Base-by-base conservation (phyloP, 2,888 invertebrate genomes). In the Microctonus hyperodae region DNA sequence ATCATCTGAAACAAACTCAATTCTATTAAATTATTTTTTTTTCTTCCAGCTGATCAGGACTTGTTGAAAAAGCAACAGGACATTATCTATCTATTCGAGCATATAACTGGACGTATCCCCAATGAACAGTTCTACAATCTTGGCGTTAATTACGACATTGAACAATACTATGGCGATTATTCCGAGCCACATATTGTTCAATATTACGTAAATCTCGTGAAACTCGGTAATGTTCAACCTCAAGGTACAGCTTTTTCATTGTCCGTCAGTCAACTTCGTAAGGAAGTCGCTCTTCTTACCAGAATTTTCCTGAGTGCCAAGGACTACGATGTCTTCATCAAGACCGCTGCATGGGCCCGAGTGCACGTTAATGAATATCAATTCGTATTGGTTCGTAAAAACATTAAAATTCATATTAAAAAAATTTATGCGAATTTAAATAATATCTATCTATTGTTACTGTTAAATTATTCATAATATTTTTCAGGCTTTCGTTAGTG, bases 261-360 rank as follows among this genome's bases (percentile, higher is more conserved):
- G 78, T 88, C 87, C 78, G 86, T 90, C 78, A 85, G 87, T 62
- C 83, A 86, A 44, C 90, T 92, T 67, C 85, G 87, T 60, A 86
- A 88, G 74, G 90, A 93, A 78, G 90, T 88, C 10, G 79, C 87
- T 4, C 88, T 88, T 6, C 82, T 93, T 23, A 90, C 90, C 84
- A 88, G 90, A 78, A 85, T 90, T 64, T 86, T 93, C 72, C 88
- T 87, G 84, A 89, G 89, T 66, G 90, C 92, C 72, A 91, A 90
- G 80, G 89, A 91, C 79, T 92, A 88, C 80, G 87, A 88, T 25
- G 90, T 90, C 40, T 91, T 93, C 85, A 87, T 88, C 81, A 88
- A 88, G 73, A 89, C 90, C 10, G 91, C 90, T 37, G 88, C 89
- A 40, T 91, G 89, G 86, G 87, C 91, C 25, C 90, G 92, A 65